A percentile compares a stretch with the other conserved stretches of the same genome.
Conservation (phyloP, 2,888 invertebrate species). For the Parascotia fuliginaria region DNA sequence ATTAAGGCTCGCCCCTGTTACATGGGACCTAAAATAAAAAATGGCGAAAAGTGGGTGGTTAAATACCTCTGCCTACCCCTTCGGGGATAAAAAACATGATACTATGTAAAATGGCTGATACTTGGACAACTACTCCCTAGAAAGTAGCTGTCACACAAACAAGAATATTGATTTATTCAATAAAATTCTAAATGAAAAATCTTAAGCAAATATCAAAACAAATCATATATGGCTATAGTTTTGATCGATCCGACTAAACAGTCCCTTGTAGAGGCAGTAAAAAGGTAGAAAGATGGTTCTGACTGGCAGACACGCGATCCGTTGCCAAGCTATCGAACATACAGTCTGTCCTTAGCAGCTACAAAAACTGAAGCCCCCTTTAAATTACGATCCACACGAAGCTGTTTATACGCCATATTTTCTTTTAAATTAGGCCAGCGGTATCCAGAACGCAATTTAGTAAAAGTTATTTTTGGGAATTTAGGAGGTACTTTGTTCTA, state of each 20-base stretch:
- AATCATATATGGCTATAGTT: slow-evolving; percentile 68
- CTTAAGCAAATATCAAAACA: slow-evolving; percentile 64
- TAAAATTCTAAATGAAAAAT: slow-evolving; percentile 36
- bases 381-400: slow-evolving; percentile 21
- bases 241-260: slow-evolving; percentile 64
- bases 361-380: slow-evolving; percentile 21
- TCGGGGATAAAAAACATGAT: too few relatives aligned
- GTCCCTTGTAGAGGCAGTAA: slow-evolving; percentile 63
- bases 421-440: slow-evolving; percentile 20
- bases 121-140: slow-evolving; percentile 5
- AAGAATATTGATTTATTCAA: slow-evolving; percentile 31
- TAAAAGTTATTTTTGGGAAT: slow-evolving; percentile 1
- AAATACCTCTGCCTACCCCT: too few relatives aligned
- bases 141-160: slow-evolving; percentile 21
- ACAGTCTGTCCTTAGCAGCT: slow-evolving; percentile 48
- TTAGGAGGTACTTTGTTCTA: slow-evolving; percentile 8
- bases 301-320: slow-evolving; percentile 66
- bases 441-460: neutral
- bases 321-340: slow-evolving; percentile 79
- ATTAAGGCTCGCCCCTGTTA: too few relatives aligned
- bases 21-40: too few relatives aligned
- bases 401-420: slow-evolving; percentile 23
- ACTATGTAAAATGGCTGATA: neutral
- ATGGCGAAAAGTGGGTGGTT: too few relatives aligned
- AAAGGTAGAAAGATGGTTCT: slow-evolving; percentile 70